phyloP scores from a whole-genome alignment of 2,888 invertebrate genomes.

The Vannuccia rotundouncinata region DNA sequence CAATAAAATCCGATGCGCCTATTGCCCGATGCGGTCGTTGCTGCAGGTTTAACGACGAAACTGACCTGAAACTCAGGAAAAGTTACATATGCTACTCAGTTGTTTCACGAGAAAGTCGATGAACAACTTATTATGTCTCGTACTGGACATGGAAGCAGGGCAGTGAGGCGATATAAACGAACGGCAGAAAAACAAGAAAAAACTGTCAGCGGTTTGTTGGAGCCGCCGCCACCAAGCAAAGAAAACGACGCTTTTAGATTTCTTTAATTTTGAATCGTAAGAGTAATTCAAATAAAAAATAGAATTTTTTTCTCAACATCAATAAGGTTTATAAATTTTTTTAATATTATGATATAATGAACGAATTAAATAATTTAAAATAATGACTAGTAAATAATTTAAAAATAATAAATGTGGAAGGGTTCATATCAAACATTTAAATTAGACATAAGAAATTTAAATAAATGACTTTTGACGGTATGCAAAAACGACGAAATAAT shows the following conservation, averaged over 20 bases:
- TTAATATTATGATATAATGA: too few relatives aligned
- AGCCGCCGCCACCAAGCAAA: conserved; percentile 18
- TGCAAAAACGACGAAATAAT: too few relatives aligned
- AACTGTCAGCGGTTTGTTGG: conserved; percentile 24
- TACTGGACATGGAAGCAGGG: conserved; percentile 21
- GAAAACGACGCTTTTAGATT: conserved; percentile 10
- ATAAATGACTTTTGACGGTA: too few relatives aligned
- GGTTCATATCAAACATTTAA: too few relatives aligned
- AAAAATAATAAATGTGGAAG: too few relatives aligned
- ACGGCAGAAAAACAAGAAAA: conserved; percentile 2
- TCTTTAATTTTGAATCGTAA: conserved; percentile 10
- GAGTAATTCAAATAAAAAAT: too few relatives aligned
- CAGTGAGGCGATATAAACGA: conserved; percentile 22
- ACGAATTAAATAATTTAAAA: too few relatives aligned
- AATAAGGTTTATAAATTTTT: too few relatives aligned
- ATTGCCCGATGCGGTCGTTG: neutral
- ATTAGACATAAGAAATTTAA: too few relatives aligned
- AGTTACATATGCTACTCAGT: conserved; percentile 13
- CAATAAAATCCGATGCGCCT: neutral
- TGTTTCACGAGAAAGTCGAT: conserved; percentile 21
- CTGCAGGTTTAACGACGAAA: neutral
- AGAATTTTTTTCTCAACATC: too few relatives aligned
- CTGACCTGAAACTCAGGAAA: conserved; percentile 15
- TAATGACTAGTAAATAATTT: too few relatives aligned
- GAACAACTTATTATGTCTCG: conserved; percentile 24